These are phyloP conservation scores for Gambelia wislizenii DNA, from an alignment of 2,797 vertebrate species.

Conservation along the genomic window DNA sequence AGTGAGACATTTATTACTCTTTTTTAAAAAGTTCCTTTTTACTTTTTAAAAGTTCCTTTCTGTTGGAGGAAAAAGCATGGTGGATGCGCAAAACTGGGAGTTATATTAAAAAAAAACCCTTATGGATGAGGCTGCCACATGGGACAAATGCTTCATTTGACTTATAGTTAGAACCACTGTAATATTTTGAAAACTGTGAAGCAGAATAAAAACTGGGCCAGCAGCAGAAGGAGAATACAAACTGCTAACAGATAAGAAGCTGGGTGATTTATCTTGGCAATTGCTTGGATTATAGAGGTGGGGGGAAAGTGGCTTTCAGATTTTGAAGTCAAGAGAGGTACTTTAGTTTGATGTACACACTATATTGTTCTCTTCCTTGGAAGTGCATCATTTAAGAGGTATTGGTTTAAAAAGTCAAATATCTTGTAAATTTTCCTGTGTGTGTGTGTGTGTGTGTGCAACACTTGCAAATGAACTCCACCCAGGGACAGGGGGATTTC, in stretches of 20 bases:
- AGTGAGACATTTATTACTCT: no score
- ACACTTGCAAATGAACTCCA: no score
- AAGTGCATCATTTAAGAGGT: background rate
- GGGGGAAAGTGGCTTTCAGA: background rate
- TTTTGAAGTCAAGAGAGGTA: background rate
- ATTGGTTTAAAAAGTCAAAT: background rate
- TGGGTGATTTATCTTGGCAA: background rate
- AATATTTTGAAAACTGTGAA: background rate
- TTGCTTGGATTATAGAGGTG: background rate
- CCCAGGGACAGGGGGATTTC: no score
- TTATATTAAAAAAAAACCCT: background rate
- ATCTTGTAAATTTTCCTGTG: no score
- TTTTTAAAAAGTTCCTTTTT: no score
- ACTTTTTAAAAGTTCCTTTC: no score
- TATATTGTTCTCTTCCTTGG: background rate
- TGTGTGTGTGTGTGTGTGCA: no score
- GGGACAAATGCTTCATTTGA: background rate
- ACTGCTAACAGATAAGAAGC: background rate
- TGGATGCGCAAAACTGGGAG: no score
- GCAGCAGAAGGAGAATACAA: background rate
- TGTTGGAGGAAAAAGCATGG: no score
- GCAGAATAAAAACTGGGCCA: background rate
- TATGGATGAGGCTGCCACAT: background rate
- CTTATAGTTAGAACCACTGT: background rate
- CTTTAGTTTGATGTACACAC: background rate